Conservation (phyloP, 1,140 invertebrate genomes). For the Penaeus indicus region DNA sequence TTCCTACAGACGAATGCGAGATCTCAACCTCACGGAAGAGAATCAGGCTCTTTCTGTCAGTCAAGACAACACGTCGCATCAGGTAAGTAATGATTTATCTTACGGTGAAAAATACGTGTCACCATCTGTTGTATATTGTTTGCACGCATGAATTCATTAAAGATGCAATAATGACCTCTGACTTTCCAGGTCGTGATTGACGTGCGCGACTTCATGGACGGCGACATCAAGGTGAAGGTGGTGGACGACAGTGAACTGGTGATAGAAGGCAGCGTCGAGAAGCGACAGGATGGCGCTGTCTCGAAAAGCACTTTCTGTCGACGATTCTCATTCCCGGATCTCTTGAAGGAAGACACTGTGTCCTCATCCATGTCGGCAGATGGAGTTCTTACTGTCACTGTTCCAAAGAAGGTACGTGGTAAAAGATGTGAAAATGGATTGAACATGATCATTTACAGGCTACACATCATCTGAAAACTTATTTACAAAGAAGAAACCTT, state of each 20-base stretch:
- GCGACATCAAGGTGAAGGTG: constrained; percentile 61
- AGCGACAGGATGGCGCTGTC: constrained; percentile 36
- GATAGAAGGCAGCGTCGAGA: constrained; percentile 61
- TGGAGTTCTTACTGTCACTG: constrained; percentile 60
- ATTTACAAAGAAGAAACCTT: too few species aligned
- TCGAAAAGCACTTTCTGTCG: constrained; percentile 56
- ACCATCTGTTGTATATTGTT: too few species aligned
- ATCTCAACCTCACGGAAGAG: constrained; percentile 34
- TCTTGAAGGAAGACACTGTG: constrained; percentile 43
- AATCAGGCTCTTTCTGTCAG: constrained; percentile 53
- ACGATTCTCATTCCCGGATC: constrained; percentile 57
- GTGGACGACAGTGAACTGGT: constrained; percentile 62
- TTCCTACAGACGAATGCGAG: constrained; percentile 37
- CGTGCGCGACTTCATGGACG: constrained; percentile 61
- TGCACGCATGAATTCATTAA: too few species aligned
- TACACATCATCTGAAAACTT: too few species aligned
- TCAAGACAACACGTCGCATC: constrained; percentile 27
- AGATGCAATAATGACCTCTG: neutral
- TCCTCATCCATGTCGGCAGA: constrained; percentile 62
- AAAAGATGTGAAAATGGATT: neutral
- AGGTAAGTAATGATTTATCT: constrained; percentile 24
- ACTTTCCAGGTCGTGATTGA: constrained; percentile 59
- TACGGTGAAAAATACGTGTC: too few species aligned
- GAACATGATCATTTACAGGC: too few species aligned
- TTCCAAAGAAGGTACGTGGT: constrained; percentile 51